Conservation (phyloP, 1,140 invertebrate species). For the Mya arenaria region DNA sequence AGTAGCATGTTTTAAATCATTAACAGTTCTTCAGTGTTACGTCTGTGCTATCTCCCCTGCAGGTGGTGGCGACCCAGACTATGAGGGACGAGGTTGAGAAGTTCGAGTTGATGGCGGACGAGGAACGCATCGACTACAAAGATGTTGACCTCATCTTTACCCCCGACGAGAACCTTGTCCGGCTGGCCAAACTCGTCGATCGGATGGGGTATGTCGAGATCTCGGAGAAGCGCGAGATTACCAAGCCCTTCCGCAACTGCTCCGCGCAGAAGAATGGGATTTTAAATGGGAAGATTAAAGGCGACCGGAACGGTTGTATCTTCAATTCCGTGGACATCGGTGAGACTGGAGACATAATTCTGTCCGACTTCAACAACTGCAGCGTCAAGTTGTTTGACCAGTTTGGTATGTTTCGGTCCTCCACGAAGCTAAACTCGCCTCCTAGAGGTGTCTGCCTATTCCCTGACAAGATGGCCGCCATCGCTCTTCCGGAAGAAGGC, state of each 20-base stretch:
- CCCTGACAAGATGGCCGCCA: slow-evolving; percentile 37
- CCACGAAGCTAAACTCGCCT: slow-evolving; percentile 33
- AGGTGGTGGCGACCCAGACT: slow-evolving; percentile 17
- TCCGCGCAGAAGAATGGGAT: slow-evolving; percentile 52
- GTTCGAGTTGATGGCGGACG: slow-evolving; percentile 47
- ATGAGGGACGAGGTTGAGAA: slow-evolving; percentile 38
- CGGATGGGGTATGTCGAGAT: slow-evolving; percentile 50
- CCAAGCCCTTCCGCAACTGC: slow-evolving; percentile 42
- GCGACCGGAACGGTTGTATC: slow-evolving; percentile 49
- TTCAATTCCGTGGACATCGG: slow-evolving; percentile 50
- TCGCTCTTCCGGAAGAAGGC: slow-evolving; percentile 52
- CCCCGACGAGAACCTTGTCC: slow-evolving; percentile 41
- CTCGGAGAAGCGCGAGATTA: slow-evolving; percentile 38
- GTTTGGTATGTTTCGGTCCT: slow-evolving; percentile 50
- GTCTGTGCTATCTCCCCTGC: too few species aligned
- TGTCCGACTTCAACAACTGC: slow-evolving; percentile 54
- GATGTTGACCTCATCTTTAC: slow-evolving; percentile 48
- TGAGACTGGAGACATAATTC: slow-evolving; percentile 35
- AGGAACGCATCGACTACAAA: slow-evolving; percentile 46
- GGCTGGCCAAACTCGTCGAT: slow-evolving; percentile 46
- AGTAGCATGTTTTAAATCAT: too few species aligned
- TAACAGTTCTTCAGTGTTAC: too few species aligned
- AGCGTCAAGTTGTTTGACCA: slow-evolving; percentile 47
- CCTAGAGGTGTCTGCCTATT: slow-evolving; percentile 40
- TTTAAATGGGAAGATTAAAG: slow-evolving; percentile 45